Percentiles rank a stretch among this genome's conserved stretches.
These are phyloP conservation scores for Laspeyria flexula DNA, from an alignment of 2,888 invertebrate species.

Conservation along the genomic window DNA sequence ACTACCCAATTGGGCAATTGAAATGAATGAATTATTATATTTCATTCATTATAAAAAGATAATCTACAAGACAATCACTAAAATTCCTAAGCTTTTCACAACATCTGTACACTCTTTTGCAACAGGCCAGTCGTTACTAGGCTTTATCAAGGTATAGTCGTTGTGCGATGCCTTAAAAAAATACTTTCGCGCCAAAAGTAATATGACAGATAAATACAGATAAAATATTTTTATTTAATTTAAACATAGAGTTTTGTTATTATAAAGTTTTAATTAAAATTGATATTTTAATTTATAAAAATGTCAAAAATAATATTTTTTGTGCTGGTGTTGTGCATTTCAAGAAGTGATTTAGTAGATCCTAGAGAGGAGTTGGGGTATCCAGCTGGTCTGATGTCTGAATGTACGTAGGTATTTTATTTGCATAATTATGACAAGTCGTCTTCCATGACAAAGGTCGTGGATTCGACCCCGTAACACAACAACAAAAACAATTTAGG, in stretches of 20 bases:
- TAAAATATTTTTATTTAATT: conserved; percentile 9
- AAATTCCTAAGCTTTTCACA: conserved; percentile 36
- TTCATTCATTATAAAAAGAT: conserved; percentile 8
- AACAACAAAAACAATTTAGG: no score
- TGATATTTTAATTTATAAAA: conserved; percentile 13
- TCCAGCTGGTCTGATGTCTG: conserved; percentile 74
- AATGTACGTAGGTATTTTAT: conserved; percentile 63
- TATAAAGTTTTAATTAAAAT: background rate
- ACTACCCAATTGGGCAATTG: no score
- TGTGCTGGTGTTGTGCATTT: conserved; percentile 26
- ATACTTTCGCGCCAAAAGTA: conserved; percentile 31
- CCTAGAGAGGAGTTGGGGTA: conserved; percentile 64
- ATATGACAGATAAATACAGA: conserved; percentile 18
- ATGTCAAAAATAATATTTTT: conserved; percentile 30
- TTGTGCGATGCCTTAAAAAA: conserved; percentile 26
- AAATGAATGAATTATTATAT: no score
- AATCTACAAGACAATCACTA: conserved; percentile 34
- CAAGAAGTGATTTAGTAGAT: conserved; percentile 38
- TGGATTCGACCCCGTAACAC: no score
- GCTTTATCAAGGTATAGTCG: conserved; percentile 40
- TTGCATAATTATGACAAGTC: background rate
- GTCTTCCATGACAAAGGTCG: no score
- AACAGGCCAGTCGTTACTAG: conserved; percentile 38
- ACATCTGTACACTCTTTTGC: conserved; percentile 20
- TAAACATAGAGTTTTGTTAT: conserved; percentile 8